Conservation (phyloP, 2,113 vertebrate genomes). For the Abramis brama region DNA sequence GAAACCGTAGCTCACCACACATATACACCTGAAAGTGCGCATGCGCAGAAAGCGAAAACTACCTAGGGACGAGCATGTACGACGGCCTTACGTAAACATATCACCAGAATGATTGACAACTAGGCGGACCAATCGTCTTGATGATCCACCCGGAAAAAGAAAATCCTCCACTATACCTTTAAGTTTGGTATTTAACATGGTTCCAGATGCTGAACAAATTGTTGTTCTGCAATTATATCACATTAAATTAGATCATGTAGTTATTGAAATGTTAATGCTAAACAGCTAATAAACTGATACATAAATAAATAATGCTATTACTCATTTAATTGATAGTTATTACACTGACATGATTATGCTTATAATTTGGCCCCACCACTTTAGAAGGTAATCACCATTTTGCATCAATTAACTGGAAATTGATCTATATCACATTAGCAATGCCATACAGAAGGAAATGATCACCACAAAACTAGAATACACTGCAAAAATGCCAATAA, state of each 20-base stretch:
- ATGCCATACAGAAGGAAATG: neutral
- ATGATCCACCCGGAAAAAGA: too few relatives aligned
- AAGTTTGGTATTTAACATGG: neutral
- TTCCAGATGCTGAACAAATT: neutral
- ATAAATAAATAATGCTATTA: neutral
- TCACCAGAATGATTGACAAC: too few relatives aligned
- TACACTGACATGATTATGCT: neutral
- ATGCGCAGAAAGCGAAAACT: too few relatives aligned
- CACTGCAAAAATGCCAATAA: neutral
- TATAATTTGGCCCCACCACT: neutral
- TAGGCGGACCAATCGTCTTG: too few relatives aligned
- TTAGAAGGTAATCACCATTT: neutral
- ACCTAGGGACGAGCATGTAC: too few relatives aligned
- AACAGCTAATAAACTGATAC: neutral
- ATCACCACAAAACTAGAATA: neutral
- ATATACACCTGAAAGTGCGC: too few relatives aligned
- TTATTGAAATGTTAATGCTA: neutral
- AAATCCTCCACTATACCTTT: too few relatives aligned
- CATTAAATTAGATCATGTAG: neutral
- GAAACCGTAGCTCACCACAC: too few relatives aligned
- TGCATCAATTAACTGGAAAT: neutral
- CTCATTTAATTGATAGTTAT: too few relatives aligned
- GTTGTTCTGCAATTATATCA: neutral
- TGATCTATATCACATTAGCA: neutral
- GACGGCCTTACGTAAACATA: too few relatives aligned